Base-by-base conservation (phyloP, 2,113 vertebrate genomes). In the Chionomys nivalis region DNA sequence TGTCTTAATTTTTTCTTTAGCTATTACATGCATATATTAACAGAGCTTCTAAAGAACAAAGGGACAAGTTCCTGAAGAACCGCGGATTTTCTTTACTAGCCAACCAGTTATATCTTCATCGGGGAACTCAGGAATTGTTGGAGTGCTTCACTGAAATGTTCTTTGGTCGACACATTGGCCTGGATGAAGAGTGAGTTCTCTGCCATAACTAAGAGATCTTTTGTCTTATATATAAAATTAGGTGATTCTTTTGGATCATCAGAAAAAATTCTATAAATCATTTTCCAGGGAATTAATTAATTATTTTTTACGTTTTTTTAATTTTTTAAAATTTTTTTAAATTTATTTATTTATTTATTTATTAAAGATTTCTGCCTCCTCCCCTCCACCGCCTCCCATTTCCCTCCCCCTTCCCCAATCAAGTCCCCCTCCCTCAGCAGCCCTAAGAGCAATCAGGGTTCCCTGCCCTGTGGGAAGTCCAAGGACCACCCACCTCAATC, bases 61-160 rank as follows among this genome's bases (percentile, higher is more conserved):
- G 99, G 96, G 99, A 99, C 98, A 99, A 99, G 92, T 99, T 99
- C 97, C 98, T 99, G 98, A 99, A 99, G 98, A 99, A 99, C 96
- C 99, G 99, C 66, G 99, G 99, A 93, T 99, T 99, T 98, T 99
- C 99, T 8, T 98, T 99, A 96, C 98, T 99, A 97, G 99, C 99
- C 97, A 99, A 99, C 97, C 99, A 99, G 98, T 98, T 99, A 26
- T 99, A 99, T 98, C 99, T 99, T 94, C 99, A 99, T 98, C 99
- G 99, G 96, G 99, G 99, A 36, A 99, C 99, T 97, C 99, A 99
- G 92, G 99, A 99, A 58, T 98, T 99, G 78, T 96, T 99, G 24
- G 99, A 99, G 66, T 99, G 99, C 97, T 99, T 99, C 97, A 97
- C 99, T 96, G 99, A 99, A 98, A 99, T 99, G 99, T 98, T 99